These are phyloP conservation scores for Drosophila acutilabella DNA, from an alignment of 2,888 invertebrate genomes.

Conservation along the genomic window DNA sequence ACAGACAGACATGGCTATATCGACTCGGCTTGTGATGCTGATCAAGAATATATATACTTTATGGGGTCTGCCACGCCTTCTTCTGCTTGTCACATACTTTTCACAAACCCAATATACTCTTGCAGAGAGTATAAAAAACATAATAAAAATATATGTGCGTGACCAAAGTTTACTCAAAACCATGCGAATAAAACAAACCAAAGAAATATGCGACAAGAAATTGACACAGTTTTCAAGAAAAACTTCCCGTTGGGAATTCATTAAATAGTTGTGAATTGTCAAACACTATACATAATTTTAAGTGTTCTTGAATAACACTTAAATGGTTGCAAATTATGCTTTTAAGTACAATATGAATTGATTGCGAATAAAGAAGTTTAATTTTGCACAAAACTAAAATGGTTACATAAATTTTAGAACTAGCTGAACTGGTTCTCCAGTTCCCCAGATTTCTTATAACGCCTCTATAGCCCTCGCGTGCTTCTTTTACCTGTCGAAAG, in stretches of 20 bases:
- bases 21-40: too few relatives aligned
- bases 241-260: conserved; percentile 17
- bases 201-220: conserved; percentile 35
- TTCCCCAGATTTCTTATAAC: conserved; percentile 25
- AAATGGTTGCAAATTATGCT: conserved; percentile 1
- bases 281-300: background rate
- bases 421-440: conserved; percentile 32
- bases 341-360: conserved; percentile 1
- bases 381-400: background rate
- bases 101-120: too few relatives aligned
- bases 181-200: conserved; percentile 27
- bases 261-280: conserved; percentile 10
- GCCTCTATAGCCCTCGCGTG: conserved; percentile 40
- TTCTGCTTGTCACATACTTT: too few relatives aligned
- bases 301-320: background rate
- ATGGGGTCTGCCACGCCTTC: too few relatives aligned
- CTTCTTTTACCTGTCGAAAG: conserved; percentile 59
- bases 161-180: conserved; percentile 38
- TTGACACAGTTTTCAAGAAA: conserved; percentile 31
- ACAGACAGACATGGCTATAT: too few relatives aligned
- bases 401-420: background rate
- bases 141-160: too few relatives aligned
- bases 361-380: conserved; percentile 13
- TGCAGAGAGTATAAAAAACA: too few relatives aligned
- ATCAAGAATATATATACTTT: too few relatives aligned